Conservation (phyloP, 2,888 invertebrate genomes). For the Xestia xanthographa region DNA sequence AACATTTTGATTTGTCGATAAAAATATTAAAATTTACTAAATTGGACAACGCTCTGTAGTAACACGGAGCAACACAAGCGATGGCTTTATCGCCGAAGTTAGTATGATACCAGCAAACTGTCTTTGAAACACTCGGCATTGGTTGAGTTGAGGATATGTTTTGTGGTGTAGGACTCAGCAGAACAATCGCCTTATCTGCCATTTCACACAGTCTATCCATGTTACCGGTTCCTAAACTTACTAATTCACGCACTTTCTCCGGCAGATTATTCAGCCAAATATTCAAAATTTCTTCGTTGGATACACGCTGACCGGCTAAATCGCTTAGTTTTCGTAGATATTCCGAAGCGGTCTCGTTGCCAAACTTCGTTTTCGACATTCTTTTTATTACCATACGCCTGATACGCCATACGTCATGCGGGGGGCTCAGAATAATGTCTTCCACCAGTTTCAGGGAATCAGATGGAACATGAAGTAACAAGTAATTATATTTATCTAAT, state of each 20-base stretch:
- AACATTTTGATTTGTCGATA: background rate
- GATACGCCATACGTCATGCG: conserved; percentile 33
- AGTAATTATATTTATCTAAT: conserved; percentile 44
- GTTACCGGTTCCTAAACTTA: conserved; percentile 34
- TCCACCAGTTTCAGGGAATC: conserved; percentile 32
- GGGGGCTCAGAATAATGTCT: conserved; percentile 50
- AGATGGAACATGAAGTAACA: conserved; percentile 37
- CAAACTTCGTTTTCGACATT: conserved; percentile 22
- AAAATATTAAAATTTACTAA: background rate
- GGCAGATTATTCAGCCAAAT: conserved; percentile 54
- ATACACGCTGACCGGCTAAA: conserved; percentile 32
- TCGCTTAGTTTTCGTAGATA: conserved; percentile 36
- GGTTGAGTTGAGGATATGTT: background rate
- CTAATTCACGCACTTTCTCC: conserved; percentile 39
- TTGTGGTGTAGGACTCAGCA: conserved; percentile 6
- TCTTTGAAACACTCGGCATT: background rate
- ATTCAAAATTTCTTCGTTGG: conserved; percentile 36
- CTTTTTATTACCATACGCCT: conserved; percentile 44
- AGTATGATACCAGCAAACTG: conserved; percentile 39
- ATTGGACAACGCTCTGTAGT: conserved; percentile 2
- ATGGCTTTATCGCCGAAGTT: conserved; percentile 17
- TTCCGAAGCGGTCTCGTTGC: conserved; percentile 42
- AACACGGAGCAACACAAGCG: conserved; percentile 27
- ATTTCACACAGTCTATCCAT: conserved; percentile 36
- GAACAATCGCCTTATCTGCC: conserved; percentile 46